Evolutionary conservation across 2,888 invertebrate genomes (phyloP), one percentile per base, ranked within the genome.

Genomic region (Antheraea assamensis): DNA sequence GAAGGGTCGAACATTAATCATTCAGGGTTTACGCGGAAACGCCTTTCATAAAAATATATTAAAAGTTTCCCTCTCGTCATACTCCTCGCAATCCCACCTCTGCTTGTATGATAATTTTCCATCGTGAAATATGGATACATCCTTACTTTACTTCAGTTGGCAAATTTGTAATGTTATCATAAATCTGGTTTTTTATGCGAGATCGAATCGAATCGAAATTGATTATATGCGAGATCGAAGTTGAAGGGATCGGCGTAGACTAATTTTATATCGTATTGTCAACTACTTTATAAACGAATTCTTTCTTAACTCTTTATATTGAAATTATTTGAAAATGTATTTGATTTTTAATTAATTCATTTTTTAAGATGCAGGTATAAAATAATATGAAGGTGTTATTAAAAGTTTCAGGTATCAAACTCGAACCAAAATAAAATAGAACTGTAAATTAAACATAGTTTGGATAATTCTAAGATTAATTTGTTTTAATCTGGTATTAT

Each of bases 11-110:
- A 84, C 86, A 93, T 93, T 92, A 91, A 93, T 93, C 93, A 93
- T 90, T 87, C 85, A 85, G 84, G 86, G 84, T 88, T 85, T 85
- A 85, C 89, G 87, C 88, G 87, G 88, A 90, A 91, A 90, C 80
- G 88, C 87, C 86, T 91, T 92, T 89, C 89, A 90, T 89, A 89
- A 91, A 90, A 90, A 92, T 90, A 89, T 92, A 92, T 92, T 91
- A 91, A 91, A 91, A 89, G 84, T 90, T 92, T 89, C 83, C 85
- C 82, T 85, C 87, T 84, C 88, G 87, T 89, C 88, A 89, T 88
- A 85, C 85, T 83, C 80, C 85, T 83, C 80, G 82, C 83, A 84
- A 85, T 88, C 84, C 85, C 85, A 84, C 90, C 89, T 58, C 58
- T n/a, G n/a, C n/a, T 88, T 89, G 84, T 92, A 92, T 92, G 93